Conservation (phyloP, 2,113 vertebrate genomes). For the Brevimyrus niger region DNA sequence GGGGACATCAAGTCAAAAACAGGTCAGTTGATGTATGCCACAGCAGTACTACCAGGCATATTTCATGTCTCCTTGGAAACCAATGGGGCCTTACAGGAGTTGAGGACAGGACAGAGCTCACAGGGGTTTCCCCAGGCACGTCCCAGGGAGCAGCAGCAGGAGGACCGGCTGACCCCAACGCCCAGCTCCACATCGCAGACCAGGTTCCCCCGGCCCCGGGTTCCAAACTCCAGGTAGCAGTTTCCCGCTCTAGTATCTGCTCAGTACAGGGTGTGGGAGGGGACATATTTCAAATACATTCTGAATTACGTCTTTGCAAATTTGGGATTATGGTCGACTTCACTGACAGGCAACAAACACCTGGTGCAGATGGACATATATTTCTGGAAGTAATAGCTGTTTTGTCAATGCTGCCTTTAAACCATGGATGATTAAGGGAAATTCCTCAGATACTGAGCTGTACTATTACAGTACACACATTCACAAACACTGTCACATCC, state of each 20-base stretch:
- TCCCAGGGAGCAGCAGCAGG: conserved; percentile 74
- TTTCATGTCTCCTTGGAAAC: neutral
- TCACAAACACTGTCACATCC: neutral
- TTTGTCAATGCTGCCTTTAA: neutral
- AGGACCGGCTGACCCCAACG: conserved; percentile 71
- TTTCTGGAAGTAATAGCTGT: neutral
- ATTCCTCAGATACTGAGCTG: neutral
- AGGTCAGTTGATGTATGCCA: neutral
- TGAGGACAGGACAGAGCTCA: conserved; percentile 68
- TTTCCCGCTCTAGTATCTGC: conserved; percentile 72
- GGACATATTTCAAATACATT: neutral
- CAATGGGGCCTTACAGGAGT: conserved; percentile 64
- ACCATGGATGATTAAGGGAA: neutral
- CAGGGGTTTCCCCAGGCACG: conserved; percentile 76
- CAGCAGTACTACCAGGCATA: neutral
- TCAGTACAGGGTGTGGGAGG: neutral
- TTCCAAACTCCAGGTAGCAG: conserved; percentile 68
- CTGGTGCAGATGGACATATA: neutral
- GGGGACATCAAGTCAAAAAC: neutral
- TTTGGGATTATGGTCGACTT: neutral
- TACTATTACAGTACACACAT: neutral
- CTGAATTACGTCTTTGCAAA: neutral
- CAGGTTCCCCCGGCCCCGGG: conserved; percentile 57
- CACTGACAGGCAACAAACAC: neutral
- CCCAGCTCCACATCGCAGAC: conserved; percentile 72